Evolutionary conservation across 2,113 vertebrate species (phyloP).

Genomic region (Microtus richardsoni): DNA sequence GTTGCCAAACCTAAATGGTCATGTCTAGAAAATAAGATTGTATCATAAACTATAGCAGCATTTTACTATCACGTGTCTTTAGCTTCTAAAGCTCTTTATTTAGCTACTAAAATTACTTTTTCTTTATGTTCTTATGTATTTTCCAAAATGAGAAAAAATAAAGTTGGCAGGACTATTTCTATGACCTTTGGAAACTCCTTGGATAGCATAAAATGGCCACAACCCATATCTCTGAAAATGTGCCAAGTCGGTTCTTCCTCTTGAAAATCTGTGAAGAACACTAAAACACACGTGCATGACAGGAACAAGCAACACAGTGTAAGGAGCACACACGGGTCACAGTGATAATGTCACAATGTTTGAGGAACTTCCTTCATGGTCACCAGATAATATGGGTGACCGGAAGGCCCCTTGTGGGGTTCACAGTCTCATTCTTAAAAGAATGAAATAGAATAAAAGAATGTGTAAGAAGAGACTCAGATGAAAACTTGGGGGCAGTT

Average conservation of each 20-base stretch:
- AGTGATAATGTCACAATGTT: not conserved
- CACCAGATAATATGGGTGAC: not conserved
- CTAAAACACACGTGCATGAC: not conserved
- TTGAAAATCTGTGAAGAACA: not conserved
- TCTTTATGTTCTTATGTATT: conserved; percentile 1
- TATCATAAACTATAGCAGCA: not conserved
- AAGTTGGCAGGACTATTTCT: not conserved
- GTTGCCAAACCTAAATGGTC: conserved; percentile 10
- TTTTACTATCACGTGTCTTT: not conserved
- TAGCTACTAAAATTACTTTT: not conserved
- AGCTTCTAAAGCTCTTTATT: conserved; percentile 8
- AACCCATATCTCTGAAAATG: not conserved
- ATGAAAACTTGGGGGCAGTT: not conserved
- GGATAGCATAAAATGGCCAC: not conserved
- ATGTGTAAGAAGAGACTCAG: not conserved
- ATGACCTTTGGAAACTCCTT: not conserved
- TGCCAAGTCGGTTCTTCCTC: not conserved
- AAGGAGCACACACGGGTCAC: not conserved
- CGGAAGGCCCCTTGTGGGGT: too few species aligned
- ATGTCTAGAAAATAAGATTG: not conserved
- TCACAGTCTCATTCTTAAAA: not conserved
- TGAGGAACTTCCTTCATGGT: not conserved
- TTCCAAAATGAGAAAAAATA: conserved; percentile 3
- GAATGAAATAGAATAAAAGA: too few species aligned
- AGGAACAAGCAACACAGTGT: not conserved